Percentiles rank a stretch among this genome's conserved stretches.
Evolutionary conservation across 2,888 invertebrate species (phyloP).

Genomic region (Lagria hirta): DNA sequence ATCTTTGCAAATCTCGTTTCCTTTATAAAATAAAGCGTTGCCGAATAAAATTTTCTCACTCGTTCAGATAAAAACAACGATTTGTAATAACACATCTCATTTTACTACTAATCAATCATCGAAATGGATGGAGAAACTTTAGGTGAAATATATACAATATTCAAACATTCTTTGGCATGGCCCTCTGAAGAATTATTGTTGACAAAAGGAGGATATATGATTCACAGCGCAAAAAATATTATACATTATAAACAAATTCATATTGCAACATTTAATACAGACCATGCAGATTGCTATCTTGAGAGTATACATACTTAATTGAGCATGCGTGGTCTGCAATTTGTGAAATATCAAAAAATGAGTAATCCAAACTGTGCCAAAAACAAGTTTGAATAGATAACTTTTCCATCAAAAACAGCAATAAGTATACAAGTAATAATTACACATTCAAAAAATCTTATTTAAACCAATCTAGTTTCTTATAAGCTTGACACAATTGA

Average conservation of each 20-base stretch:
- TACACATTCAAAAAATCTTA: too few species aligned
- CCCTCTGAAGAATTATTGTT: conserved; percentile 10
- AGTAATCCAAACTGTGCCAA: conserved; percentile 13
- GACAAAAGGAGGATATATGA: conserved; percentile 2
- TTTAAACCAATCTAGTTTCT: too few species aligned
- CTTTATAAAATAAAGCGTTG: conserved; percentile 7
- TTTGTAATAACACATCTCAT: conserved; percentile 11
- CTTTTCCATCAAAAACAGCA: conserved; percentile 7
- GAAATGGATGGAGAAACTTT: conserved; percentile 20
- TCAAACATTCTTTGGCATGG: conserved; percentile 24
- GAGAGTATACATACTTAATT: too few species aligned
- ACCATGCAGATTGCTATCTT: too few species aligned
- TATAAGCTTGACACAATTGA: too few species aligned
- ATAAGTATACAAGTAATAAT: too few species aligned
- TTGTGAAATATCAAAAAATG: too few species aligned
- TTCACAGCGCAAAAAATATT: conserved; percentile 14
- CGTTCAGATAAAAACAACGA: conserved; percentile 3
- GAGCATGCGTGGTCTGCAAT: too few species aligned
- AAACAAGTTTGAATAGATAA: conserved; percentile 16
- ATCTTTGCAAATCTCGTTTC: too few species aligned
- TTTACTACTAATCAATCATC: conserved; percentile 5
- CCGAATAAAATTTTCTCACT: conserved; percentile 3
- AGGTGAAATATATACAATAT: conserved; percentile 15
- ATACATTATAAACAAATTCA: conserved; percentile 2
- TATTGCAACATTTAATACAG: too few species aligned